A percentile compares a stretch with the other conserved stretches of the same genome.
Evolutionary conservation across 92 coral and sea anemone genomes (phyloP).

Genomic region (Epizoanthus illoricatus): DNA sequence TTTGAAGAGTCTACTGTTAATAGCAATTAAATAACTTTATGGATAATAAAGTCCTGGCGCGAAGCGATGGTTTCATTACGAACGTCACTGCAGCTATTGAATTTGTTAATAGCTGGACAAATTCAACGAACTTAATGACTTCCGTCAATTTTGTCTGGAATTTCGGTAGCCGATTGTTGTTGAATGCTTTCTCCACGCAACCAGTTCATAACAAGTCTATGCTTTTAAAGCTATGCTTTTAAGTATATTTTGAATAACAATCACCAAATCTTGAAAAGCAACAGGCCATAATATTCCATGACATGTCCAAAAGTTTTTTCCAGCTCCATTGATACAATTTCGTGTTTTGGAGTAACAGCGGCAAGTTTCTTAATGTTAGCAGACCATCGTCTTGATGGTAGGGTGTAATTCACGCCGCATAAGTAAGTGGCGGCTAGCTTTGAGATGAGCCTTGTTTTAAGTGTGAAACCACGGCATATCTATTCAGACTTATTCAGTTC

Average conservation of each 20-base stretch:
- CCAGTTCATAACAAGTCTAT: neutral
- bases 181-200: constrained; percentile 13
- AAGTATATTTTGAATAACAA: neutral
- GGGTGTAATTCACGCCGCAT: constrained; percentile 32
- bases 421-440: constrained; percentile 27
- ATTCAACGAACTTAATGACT: constrained; percentile 15
- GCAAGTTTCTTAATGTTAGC: constrained; percentile 1
- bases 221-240: too few relatives aligned
- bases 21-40: constrained; percentile 24
- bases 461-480: neutral
- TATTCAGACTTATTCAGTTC: neutral
- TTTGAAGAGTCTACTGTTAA: constrained; percentile 13
- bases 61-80: constrained; percentile 7
- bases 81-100: constrained; percentile 31
- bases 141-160: constrained; percentile 7
- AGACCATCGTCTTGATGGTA: neutral
- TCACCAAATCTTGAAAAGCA: neutral
- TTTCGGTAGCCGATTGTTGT: neutral
- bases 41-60: constrained; percentile 1
- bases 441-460: neutral
- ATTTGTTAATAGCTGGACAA: constrained; percentile 16
- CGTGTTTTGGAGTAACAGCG: constrained; percentile 9
- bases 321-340: neutral
- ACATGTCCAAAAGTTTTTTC: neutral
- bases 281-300: neutral